Percentiles rank a stretch among this genome's conserved stretches.
Evolutionary conservation across 2,888 invertebrate species (phyloP).

Genomic region (Sialis lutaria): DNA sequence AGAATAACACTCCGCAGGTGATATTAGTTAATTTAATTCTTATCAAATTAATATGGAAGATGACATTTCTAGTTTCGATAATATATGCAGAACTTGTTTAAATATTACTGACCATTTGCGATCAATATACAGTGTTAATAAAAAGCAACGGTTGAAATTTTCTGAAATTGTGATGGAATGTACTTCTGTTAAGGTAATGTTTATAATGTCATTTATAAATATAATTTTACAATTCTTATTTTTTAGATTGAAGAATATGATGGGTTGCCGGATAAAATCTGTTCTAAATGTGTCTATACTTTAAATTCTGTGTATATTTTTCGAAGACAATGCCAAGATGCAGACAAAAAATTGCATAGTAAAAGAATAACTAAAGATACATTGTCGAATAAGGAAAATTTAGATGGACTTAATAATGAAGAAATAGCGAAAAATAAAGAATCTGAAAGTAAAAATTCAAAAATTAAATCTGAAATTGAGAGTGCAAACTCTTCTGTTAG

Average conservation of each 20-base stretch:
- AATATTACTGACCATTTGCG: too few relatives aligned
- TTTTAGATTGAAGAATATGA: constrained; percentile 9
- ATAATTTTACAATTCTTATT: not conserved
- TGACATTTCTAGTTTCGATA: too few relatives aligned
- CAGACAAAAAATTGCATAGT: constrained; percentile 3
- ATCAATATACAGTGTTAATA: not conserved
- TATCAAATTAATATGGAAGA: too few relatives aligned
- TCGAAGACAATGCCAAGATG: constrained; percentile 7
- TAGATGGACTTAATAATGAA: not conserved
- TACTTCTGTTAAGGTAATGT: constrained; percentile 9
- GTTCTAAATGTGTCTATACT: constrained; percentile 8
- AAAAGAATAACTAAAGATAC: not conserved
- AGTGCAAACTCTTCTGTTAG: too few relatives aligned
- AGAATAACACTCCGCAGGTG: too few relatives aligned
- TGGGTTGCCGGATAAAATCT: constrained; percentile 9
- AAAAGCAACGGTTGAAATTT: constrained; percentile 5
- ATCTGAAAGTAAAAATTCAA: not conserved
- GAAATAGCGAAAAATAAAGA: not conserved
- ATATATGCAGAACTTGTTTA: too few relatives aligned
- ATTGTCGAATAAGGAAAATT: not conserved
- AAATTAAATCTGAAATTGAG: too few relatives aligned
- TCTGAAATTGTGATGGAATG: constrained; percentile 10
- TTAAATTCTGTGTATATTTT: constrained; percentile 9
- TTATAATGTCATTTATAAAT: not conserved
- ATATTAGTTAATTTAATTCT: too few relatives aligned